Evolutionary conservation across 2,888 invertebrate genomes (phyloP).

Genomic region (Gibbula magus): DNA sequence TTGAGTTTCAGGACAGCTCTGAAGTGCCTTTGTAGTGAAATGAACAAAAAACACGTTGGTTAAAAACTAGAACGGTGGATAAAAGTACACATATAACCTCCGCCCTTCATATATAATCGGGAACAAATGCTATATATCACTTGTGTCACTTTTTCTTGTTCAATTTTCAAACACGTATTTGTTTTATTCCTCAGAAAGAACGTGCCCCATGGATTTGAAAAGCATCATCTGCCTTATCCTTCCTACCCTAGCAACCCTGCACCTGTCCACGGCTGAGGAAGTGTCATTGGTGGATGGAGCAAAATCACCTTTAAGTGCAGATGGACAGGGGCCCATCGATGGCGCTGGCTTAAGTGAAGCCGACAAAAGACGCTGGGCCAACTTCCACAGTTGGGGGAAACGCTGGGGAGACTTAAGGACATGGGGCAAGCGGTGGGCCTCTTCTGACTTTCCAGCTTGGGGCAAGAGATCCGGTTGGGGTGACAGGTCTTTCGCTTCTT

Average conservation of each 20-base stretch:
- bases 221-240: slow-evolving; percentile 1
- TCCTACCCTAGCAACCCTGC: not conserved
- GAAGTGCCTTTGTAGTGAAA: no score
- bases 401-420: not conserved
- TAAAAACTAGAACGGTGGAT: no score
- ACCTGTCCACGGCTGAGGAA: not conserved
- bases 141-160: no score
- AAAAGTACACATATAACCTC: no score
- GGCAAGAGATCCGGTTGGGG: not conserved
- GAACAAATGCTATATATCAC: no score
- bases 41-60: no score
- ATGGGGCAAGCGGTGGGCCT: not conserved
- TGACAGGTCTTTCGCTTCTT: not conserved
- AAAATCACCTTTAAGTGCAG: not conserved
- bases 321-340: not conserved
- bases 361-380: not conserved
- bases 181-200: not conserved
- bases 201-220: not conserved
- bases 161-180: not conserved
- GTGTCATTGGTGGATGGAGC: not conserved
- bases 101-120: no score
- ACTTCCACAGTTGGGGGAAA: slow-evolving; percentile 1
- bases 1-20: no score
- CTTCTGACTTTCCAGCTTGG: not conserved
- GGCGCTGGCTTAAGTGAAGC: not conserved